These are phyloP conservation scores for Trididemnum miniatum DNA, from an alignment of 23 tunicate species.

Conservation along the genomic window DNA sequence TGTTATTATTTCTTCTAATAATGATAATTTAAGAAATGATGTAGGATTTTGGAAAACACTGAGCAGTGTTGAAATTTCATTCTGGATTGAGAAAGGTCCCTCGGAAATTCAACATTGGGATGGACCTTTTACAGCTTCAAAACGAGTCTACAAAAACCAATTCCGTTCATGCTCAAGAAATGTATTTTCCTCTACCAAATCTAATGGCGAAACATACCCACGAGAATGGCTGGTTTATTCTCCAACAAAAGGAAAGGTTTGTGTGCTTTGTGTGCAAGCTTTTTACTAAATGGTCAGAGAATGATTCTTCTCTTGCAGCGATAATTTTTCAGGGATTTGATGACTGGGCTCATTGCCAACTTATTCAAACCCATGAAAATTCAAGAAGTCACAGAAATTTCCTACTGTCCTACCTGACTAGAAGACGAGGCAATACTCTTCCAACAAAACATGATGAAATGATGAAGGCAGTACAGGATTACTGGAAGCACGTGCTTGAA, in stretches of 20 bases:
- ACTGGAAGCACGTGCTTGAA: conserved; percentile 47
- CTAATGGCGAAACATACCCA: conserved; percentile 23
- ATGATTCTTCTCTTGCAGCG: conserved; percentile 22
- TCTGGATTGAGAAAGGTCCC: conserved; percentile 29
- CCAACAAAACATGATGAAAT: conserved; percentile 32
- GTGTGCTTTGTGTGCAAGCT: conserved; percentile 12
- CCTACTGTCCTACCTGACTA: conserved; percentile 25
- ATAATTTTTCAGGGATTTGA: conserved; percentile 32
- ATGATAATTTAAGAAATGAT: too few relatives aligned
- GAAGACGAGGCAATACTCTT: conserved; percentile 40
- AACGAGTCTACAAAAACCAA: conserved; percentile 32
- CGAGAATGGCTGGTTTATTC: conserved; percentile 22
- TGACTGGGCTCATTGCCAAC: conserved; percentile 24
- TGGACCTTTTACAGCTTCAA: conserved; percentile 28
- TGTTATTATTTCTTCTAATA: too few relatives aligned
- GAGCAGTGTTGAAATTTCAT: conserved; percentile 13
- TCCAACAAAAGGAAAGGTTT: conserved; percentile 1
- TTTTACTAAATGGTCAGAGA: conserved; percentile 13
- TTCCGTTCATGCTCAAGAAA: not conserved
- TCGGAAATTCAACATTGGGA: conserved; percentile 27
- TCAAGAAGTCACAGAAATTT: conserved; percentile 25
- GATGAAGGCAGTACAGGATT: conserved; percentile 37
- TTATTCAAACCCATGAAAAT: conserved; percentile 34
- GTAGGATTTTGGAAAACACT: conserved; percentile 26
- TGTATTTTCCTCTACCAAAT: not conserved